These are phyloP conservation scores for Palythoa caribaeorum DNA, from an alignment of 92 coral and sea anemone genomes.

Conservation along the genomic window DNA sequence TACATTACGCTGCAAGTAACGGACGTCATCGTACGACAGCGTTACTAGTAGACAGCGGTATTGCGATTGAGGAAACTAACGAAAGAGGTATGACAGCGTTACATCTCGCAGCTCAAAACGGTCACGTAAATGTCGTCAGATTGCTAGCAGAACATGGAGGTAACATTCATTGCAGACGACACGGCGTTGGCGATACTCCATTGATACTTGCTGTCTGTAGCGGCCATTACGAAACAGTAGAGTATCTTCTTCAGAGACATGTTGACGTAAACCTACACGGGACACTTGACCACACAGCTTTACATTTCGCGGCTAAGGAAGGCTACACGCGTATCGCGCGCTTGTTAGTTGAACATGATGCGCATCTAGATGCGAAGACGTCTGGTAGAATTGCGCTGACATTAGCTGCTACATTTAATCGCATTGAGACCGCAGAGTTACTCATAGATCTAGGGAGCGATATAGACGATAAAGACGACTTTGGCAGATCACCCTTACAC, in stretches of 20 bases:
- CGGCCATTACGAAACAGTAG: conserved; percentile 74
- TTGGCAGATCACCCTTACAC: conserved; percentile 87
- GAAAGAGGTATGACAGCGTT: conserved; percentile 80
- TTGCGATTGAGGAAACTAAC: conserved; percentile 64
- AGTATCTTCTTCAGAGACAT: conserved; percentile 63
- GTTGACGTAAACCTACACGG: conserved; percentile 77
- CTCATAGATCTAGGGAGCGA: conserved; percentile 78
- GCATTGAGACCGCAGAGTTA: conserved; percentile 70
- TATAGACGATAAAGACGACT: conserved; percentile 76
- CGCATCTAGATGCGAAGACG: conserved; percentile 79
- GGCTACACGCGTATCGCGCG: conserved; percentile 74
- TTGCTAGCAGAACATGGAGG: conserved; percentile 75
- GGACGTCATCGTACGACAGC: conserved; percentile 70
- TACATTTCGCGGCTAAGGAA: conserved; percentile 79
- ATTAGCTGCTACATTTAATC: conserved; percentile 75
- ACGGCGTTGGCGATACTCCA: conserved; percentile 79
- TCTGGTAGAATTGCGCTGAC: conserved; percentile 85
- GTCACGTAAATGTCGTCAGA: conserved; percentile 74
- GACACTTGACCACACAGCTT: conserved; percentile 79
- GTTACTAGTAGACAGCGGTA: conserved; percentile 74
- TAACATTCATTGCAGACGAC: conserved; percentile 65
- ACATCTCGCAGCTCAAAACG: conserved; percentile 75
- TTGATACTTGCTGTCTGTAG: conserved; percentile 74
- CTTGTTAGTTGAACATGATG: conserved; percentile 73
- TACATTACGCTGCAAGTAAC: conserved; percentile 78